Conservation (phyloP, 2,888 invertebrate genomes). For the Dolichopus griseipennis region DNA sequence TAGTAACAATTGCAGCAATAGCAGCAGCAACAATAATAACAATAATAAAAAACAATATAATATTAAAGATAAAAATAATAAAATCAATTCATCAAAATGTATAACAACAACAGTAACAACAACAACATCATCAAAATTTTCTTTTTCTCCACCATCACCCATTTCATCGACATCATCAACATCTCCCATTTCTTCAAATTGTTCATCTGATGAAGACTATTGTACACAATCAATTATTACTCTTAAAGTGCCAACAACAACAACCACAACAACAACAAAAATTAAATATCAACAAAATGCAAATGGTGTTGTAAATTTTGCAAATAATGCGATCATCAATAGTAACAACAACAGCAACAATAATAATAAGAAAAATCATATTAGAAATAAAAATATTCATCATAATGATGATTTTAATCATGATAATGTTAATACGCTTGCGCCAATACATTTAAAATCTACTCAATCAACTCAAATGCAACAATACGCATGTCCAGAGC, state of each 20-base stretch:
- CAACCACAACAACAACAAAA: conserved; percentile 13
- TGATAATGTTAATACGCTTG: conserved; percentile 14
- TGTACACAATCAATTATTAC: not conserved
- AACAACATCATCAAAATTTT: conserved; percentile 21
- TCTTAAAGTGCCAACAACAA: conserved; percentile 15
- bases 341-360: not conserved
- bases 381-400: not conserved
- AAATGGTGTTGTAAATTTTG: conserved; percentile 18
- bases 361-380: too few relatives aligned
- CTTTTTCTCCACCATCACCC: conserved; percentile 12
- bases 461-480: not conserved
- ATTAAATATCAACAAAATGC: conserved; percentile 9
- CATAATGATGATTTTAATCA: conserved; percentile 1
- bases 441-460: not conserved
- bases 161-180: conserved; percentile 11
- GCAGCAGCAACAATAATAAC: conserved; percentile 13
- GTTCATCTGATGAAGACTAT: not conserved
- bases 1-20: not conserved
- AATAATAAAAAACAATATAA: not conserved
- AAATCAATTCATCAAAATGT: conserved; percentile 9
- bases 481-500: conserved; percentile 17
- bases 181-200: not conserved
- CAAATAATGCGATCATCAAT: not conserved
- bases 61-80: not conserved
- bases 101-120: conserved; percentile 14